These are phyloP conservation scores for Periplaneta americana DNA, from an alignment of 1,140 invertebrate genomes.

Conservation along the genomic window DNA sequence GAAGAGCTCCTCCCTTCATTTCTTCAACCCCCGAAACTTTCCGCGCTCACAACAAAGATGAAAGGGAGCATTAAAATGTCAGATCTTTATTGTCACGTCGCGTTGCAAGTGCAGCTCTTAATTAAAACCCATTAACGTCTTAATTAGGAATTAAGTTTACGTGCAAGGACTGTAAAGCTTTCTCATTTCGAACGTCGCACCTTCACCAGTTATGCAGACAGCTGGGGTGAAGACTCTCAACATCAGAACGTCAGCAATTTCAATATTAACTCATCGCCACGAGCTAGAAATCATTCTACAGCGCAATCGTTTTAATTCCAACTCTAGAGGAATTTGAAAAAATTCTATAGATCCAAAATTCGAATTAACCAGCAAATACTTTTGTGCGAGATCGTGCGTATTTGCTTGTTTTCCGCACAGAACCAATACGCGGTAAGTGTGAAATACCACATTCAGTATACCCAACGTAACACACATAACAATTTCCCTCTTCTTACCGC, in stretches of 20 bases:
- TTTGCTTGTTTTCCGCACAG: too few species aligned
- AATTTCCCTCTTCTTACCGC: too few species aligned
- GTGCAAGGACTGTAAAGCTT: neutral
- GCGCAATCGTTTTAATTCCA: neutral
- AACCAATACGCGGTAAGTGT: too few species aligned
- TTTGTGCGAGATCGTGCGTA: too few species aligned
- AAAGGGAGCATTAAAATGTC: slow-evolving; percentile 8
- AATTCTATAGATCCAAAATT: too few species aligned
- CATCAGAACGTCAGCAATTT: too few species aligned
- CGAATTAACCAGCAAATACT: too few species aligned
- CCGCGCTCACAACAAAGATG: too few species aligned
- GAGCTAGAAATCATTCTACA: neutral
- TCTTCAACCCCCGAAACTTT: neutral
- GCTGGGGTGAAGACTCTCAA: neutral
- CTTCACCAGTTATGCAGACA: neutral
- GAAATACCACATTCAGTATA: too few species aligned
- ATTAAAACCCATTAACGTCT: slow-evolving; percentile 26
- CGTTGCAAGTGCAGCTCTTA: slow-evolving; percentile 16
- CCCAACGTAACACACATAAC: too few species aligned
- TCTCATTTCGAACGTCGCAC: neutral
- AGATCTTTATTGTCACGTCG: slow-evolving; percentile 22
- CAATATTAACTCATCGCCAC: neutral
- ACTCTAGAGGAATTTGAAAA: neutral
- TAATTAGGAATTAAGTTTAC: slow-evolving; percentile 23
- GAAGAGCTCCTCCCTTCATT: neutral